Percentiles rank a stretch among this genome's conserved stretches.
These are phyloP conservation scores for Pseudochirops cupreus DNA, from an alignment of 2,797 vertebrate genomes.

Conservation along the genomic window DNA sequence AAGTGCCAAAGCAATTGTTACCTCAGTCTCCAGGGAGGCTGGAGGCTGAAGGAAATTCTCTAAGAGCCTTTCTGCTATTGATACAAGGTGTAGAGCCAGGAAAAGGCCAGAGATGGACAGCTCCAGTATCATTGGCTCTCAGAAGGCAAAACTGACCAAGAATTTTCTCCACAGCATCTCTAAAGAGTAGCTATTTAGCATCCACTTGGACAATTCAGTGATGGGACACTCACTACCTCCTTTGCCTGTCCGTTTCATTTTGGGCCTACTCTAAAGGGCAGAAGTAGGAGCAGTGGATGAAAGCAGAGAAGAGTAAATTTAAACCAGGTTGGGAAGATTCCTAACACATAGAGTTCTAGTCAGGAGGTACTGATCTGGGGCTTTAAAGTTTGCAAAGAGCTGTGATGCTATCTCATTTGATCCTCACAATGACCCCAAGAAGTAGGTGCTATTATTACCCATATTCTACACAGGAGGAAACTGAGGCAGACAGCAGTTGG, in stretches of 20 bases:
- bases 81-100: not conserved
- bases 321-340: not conserved
- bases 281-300: not conserved
- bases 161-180: not conserved
- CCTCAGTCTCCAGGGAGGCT: not conserved
- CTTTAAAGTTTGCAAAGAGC: not conserved
- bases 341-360: not conserved
- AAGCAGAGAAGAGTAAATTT: not conserved
- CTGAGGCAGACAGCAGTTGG: not conserved
- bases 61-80: not conserved
- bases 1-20: not conserved
- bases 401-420: not conserved
- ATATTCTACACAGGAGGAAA: not conserved
- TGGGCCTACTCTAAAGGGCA: not conserved
- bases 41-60: not conserved
- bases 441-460: not conserved
- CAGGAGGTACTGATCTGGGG: not conserved
- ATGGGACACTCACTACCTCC: not conserved
- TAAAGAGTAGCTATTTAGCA: not conserved
- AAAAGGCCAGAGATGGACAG: not conserved
- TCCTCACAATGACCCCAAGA: not conserved
- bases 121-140: not conserved
- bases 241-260: not conserved
- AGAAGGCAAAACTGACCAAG: not conserved
- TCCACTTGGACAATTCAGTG: not conserved